These are phyloP conservation scores for Drosophila watanabei DNA, from an alignment of 1,140 invertebrate genomes.

Conservation along the genomic window DNA sequence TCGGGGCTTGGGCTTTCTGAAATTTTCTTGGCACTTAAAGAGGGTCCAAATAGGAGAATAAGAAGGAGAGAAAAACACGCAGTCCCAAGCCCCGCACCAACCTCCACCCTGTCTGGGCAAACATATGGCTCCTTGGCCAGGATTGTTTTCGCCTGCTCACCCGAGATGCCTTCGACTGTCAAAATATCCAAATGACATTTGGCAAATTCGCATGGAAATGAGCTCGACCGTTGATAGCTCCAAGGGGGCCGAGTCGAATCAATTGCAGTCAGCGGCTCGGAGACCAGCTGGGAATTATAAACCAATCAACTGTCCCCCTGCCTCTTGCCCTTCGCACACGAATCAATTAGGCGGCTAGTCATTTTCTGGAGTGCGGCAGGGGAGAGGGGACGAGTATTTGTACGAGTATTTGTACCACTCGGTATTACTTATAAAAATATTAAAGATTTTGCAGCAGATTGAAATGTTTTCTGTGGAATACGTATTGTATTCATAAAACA, in stretches of 20 bases:
- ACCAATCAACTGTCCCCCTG: conserved; percentile 10
- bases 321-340: background rate
- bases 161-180: conserved; percentile 33
- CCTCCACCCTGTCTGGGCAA: conserved; percentile 1
- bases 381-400: no score
- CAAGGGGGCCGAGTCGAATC: conserved; percentile 16
- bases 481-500: no score
- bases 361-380: background rate
- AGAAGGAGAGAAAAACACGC: background rate
- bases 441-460: no score
- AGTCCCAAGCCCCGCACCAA: background rate
- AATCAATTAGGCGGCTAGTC: conserved; percentile 30
- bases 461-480: no score
- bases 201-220: conserved; percentile 49
- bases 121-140: conserved; percentile 32
- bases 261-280: conserved; percentile 24
- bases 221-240: conserved; percentile 26
- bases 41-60: conserved; percentile 6
- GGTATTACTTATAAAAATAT: no score
- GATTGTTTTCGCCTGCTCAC: conserved; percentile 34
- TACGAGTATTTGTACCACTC: no score
- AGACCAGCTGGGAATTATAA: conserved; percentile 40
- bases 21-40: conserved; percentile 16
- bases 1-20: background rate
- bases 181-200: conserved; percentile 51